These are phyloP conservation scores for Collichthys lucidus DNA, from an alignment of 2,113 vertebrate genomes.

Conservation along the genomic window DNA sequence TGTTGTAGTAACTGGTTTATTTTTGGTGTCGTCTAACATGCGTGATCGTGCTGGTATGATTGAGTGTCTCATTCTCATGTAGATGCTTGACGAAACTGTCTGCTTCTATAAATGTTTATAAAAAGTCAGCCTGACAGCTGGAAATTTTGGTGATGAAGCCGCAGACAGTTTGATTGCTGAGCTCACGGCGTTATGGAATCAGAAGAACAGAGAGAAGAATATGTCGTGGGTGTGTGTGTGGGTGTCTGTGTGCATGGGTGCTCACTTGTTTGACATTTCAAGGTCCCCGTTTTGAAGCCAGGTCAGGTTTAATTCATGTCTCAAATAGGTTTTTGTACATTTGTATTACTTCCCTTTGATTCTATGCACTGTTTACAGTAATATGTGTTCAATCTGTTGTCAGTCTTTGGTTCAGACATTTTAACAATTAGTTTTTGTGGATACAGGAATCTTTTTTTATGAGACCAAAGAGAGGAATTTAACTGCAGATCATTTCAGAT, in stretches of 20 bases:
- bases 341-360: not conserved
- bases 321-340: not conserved
- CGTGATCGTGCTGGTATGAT: not conserved
- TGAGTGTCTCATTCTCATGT: not conserved
- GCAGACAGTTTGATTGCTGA: conserved; percentile 5
- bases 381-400: not conserved
- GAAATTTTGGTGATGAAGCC: not conserved
- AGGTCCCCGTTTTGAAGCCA: not conserved
- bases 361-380: not conserved
- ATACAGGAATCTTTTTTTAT: not conserved
- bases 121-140: not conserved
- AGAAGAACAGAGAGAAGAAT: not conserved
- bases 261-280: not conserved
- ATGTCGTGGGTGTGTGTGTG: not conserved
- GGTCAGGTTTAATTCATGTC: not conserved
- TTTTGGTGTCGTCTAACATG: not conserved
- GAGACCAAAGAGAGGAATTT: not conserved
- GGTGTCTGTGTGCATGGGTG: not conserved
- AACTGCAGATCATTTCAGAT: not conserved
- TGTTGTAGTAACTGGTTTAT: not conserved
- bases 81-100: not conserved
- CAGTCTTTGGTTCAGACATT: no score
- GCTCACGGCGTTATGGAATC: not conserved
- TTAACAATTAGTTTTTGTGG: no score
- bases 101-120: not conserved